A percentile compares a stretch with the other conserved stretches of the same genome.
phyloP scores from a whole-genome alignment of 2,113 vertebrate species.

The Phoxinus phoxinus region DNA sequence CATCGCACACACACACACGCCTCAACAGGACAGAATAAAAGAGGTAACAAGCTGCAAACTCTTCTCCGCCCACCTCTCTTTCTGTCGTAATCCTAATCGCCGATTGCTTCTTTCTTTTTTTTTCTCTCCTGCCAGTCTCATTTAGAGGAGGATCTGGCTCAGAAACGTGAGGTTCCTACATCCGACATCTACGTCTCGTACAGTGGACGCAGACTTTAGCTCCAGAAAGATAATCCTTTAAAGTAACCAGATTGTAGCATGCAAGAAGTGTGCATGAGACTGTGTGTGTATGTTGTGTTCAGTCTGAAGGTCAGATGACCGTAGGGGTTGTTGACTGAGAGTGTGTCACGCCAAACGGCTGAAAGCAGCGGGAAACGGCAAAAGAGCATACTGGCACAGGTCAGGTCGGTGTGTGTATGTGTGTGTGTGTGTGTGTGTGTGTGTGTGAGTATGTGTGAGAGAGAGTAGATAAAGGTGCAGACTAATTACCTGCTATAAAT shows the following conservation, averaged over 20 bases:
- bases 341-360: constrained; percentile 1
- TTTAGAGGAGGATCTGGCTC: neutral
- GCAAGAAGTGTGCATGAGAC: neutral
- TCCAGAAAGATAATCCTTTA: neutral
- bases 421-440: neutral
- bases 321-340: constrained; percentile 38
- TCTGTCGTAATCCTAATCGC: constrained; percentile 31
- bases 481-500: constrained; percentile 34
- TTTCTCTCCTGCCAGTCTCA: neutral
- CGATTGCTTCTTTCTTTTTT: constrained; percentile 8
- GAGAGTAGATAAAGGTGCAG: constrained; percentile 17
- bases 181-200: neutral
- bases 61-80: constrained; percentile 47
- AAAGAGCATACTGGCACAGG: constrained; percentile 33
- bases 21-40: constrained; percentile 55
- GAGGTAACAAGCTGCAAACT: constrained; percentile 53
- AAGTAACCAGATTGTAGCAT: neutral
- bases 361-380: constrained; percentile 30
- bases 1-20: constrained; percentile 40
- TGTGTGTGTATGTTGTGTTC: neutral
- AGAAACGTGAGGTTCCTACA: constrained; percentile 14
- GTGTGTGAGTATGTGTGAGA: constrained; percentile 1
- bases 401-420: neutral
- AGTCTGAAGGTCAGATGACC: constrained; percentile 36
- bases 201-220: neutral